Evolutionary conservation across 2,888 invertebrate genomes (phyloP).

Genomic region (Prionchulus punctatus): DNA sequence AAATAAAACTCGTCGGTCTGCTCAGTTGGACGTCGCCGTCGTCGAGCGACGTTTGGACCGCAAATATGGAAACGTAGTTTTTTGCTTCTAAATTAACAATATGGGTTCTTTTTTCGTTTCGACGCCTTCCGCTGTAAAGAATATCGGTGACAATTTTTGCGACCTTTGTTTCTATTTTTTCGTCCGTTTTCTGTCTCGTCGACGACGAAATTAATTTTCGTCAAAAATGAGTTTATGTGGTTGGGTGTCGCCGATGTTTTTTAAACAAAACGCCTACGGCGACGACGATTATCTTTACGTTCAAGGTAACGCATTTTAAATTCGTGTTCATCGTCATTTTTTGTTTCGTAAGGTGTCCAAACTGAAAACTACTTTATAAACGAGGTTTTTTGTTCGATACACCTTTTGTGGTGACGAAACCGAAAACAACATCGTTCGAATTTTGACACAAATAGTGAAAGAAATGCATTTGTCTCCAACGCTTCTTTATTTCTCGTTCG

Average conservation of each 20-base stretch:
- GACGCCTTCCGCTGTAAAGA: neutral
- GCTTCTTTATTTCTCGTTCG: no score
- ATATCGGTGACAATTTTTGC: neutral
- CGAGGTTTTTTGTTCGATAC: neutral
- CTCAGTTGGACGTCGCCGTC: no score
- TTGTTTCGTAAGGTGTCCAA: no score
- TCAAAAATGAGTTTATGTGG: neutral
- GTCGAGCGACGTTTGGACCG: no score
- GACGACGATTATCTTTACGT: slow-evolving; percentile 1
- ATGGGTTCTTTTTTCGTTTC: neutral
- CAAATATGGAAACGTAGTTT: no score
- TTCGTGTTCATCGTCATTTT: neutral
- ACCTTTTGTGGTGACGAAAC: neutral
- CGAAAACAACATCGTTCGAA: no score
- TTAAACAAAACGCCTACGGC: neutral
- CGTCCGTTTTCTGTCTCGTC: neutral
- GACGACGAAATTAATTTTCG: no score
- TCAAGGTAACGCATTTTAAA: neutral
- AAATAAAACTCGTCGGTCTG: no score
- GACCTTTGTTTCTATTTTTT: neutral
- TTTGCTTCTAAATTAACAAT: neutral
- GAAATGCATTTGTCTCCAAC: no score
- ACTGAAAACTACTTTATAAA: neutral
- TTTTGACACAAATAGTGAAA: no score
- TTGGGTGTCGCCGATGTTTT: slow-evolving; percentile 3